Conservation (phyloP, 1,140 invertebrate species). For the Calephelis virginiensis region DNA sequence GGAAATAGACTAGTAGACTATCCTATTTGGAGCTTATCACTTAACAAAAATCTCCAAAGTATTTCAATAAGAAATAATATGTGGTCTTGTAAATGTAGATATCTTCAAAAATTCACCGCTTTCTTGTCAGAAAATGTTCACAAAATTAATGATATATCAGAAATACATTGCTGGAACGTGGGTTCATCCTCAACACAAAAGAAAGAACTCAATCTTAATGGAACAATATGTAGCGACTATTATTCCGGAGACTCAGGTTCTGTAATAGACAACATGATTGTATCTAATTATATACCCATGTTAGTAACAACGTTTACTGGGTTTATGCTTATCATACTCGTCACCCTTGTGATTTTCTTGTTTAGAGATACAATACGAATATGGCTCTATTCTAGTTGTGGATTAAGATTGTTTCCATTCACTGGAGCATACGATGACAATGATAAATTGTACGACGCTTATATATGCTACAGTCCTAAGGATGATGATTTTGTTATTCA, state of each 20-base stretch:
- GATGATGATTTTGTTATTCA: slow-evolving; percentile 94
- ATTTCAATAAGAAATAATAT: slow-evolving; percentile 88
- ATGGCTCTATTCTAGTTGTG: slow-evolving; percentile 93
- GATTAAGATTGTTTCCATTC: slow-evolving; percentile 87
- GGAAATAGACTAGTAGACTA: slow-evolving; percentile 90
- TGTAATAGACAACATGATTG: slow-evolving; percentile 89
- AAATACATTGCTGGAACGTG: slow-evolving; percentile 88
- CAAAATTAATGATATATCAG: slow-evolving; percentile 86
- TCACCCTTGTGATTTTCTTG: slow-evolving; percentile 87
- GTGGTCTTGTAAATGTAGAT: slow-evolving; percentile 95
- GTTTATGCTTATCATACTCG: slow-evolving; percentile 84
- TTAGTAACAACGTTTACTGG: slow-evolving; percentile 87
- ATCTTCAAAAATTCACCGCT: slow-evolving; percentile 89
- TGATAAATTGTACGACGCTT: slow-evolving; percentile 95
- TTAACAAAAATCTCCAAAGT: slow-evolving; percentile 84
- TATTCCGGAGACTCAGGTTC: slow-evolving; percentile 85
- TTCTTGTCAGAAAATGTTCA: slow-evolving; percentile 90
- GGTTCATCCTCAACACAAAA: slow-evolving; percentile 82
- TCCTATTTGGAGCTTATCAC: slow-evolving; percentile 88
- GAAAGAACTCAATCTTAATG: slow-evolving; percentile 88
- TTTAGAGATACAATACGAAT: slow-evolving; percentile 91
- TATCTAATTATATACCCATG: slow-evolving; percentile 90
- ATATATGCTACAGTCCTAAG: slow-evolving; percentile 94
- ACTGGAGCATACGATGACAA: slow-evolving; percentile 83
- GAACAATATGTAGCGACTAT: slow-evolving; percentile 89